Conservation (phyloP, 2,888 invertebrate species). For the Drosophila suboccidentalis region DNA sequence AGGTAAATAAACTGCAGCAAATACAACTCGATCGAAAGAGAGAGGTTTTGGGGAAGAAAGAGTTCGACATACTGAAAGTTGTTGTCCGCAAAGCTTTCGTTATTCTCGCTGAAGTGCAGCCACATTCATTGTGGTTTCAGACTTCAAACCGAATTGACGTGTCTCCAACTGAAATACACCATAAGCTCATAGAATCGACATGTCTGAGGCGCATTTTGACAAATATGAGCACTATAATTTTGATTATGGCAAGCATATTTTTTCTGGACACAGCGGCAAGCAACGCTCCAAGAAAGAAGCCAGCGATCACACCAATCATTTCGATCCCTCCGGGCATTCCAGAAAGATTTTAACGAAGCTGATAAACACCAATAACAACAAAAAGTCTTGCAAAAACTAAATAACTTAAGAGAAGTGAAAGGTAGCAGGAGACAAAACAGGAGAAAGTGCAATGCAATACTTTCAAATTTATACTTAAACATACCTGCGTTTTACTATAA, state of each 20-base stretch:
- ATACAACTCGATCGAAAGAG: conserved; percentile 16
- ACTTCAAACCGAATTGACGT: conserved; percentile 24
- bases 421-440: conserved; percentile 28
- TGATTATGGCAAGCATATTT: conserved; percentile 95
- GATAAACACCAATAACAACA: conserved; percentile 89
- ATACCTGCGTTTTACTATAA: background rate
- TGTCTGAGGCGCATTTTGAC: conserved; percentile 94
- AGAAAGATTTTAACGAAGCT: conserved; percentile 51
- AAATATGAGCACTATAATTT: conserved; percentile 98
- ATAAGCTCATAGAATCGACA: conserved; percentile 81
- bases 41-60: background rate
- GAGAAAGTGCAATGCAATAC: conserved; percentile 42
- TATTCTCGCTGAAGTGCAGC: background rate
- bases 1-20: conserved; percentile 1
- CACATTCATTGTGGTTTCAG: conserved; percentile 25
- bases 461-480: conserved; percentile 1
- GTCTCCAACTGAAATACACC: background rate
- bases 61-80: conserved; percentile 9
- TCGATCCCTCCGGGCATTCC: conserved; percentile 95
- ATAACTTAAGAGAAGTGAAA: conserved; percentile 30
- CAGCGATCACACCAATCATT: conserved; percentile 94
- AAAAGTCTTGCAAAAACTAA: conserved; percentile 86
- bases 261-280: conserved; percentile 95
- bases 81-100: conserved; percentile 42
- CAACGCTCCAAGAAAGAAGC: conserved; percentile 96